Evolutionary conservation across 2,888 invertebrate genomes (phyloP).

Genomic region (Biston betularia): DNA sequence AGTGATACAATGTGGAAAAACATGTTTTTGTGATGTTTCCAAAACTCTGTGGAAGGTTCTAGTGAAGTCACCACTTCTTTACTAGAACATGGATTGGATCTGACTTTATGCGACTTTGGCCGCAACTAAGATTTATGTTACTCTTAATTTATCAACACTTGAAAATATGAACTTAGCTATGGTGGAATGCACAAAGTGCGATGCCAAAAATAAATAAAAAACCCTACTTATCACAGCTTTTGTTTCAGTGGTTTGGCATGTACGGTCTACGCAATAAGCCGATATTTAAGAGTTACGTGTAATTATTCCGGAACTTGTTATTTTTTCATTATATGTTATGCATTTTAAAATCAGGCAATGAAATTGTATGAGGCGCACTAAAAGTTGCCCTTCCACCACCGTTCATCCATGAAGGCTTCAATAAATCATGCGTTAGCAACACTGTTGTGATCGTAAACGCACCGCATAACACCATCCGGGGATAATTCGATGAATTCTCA

Average conservation of each 20-base stretch:
- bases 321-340: not conserved
- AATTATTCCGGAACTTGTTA: not conserved
- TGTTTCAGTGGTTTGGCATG: not conserved
- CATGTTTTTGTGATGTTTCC: too few relatives aligned
- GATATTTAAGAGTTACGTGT: not conserved
- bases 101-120: too few relatives aligned
- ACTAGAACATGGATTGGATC: too few relatives aligned
- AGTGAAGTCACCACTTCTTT: too few relatives aligned
- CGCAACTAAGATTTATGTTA: too few relatives aligned
- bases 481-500: conserved; percentile 45
- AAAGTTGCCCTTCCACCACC: conserved; percentile 39
- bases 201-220: too few relatives aligned
- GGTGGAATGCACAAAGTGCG: too few relatives aligned
- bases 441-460: conserved; percentile 59
- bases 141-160: too few relatives aligned
- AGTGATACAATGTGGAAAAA: too few relatives aligned
- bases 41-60: too few relatives aligned
- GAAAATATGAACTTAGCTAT: too few relatives aligned
- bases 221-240: not conserved
- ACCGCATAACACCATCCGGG: conserved; percentile 43
- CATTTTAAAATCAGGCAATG: conserved; percentile 4
- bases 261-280: not conserved
- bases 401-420: conserved; percentile 41
- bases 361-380: conserved; percentile 13
- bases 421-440: conserved; percentile 52